phyloP scores from a whole-genome alignment of 2,888 invertebrate species.

The Rhagonycha fulva region DNA sequence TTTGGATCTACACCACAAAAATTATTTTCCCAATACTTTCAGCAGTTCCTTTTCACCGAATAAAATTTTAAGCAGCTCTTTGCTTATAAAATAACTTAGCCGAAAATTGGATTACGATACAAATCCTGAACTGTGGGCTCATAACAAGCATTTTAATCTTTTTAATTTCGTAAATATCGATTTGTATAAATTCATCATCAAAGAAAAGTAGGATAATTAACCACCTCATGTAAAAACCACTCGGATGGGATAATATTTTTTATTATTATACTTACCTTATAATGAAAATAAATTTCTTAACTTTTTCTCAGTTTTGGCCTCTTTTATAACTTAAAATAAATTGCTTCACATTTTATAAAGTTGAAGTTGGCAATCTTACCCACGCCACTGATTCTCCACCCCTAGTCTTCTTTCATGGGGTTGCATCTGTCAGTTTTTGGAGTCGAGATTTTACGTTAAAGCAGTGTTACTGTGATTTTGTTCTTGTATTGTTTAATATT shows the following conservation, averaged over 20 bases:
- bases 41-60: not conserved
- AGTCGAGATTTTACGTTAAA: slow-evolving; percentile 42
- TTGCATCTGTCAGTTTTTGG: slow-evolving; percentile 58
- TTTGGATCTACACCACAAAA: not conserved
- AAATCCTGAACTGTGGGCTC: no score
- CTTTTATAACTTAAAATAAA: not conserved
- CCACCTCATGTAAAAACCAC: not conserved
- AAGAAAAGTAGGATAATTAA: not conserved
- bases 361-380: not conserved
- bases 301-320: not conserved
- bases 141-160: no score
- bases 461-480: slow-evolving; percentile 12
- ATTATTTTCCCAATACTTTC: not conserved
- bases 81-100: not conserved
- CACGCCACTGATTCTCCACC: slow-evolving; percentile 47
- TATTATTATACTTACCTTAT: not conserved
- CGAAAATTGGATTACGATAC: not conserved
- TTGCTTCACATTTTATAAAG: not conserved
- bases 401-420: slow-evolving; percentile 48
- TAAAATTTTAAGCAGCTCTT: not conserved
- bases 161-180: no score
- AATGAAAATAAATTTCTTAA: not conserved
- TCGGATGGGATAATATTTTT: not conserved
- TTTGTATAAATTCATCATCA: not conserved
- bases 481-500: not conserved